A percentile compares a stretch with the other conserved stretches of the same genome.
phyloP scores from a whole-genome alignment of 2,888 invertebrate species.

The Agrotis puta region DNA sequence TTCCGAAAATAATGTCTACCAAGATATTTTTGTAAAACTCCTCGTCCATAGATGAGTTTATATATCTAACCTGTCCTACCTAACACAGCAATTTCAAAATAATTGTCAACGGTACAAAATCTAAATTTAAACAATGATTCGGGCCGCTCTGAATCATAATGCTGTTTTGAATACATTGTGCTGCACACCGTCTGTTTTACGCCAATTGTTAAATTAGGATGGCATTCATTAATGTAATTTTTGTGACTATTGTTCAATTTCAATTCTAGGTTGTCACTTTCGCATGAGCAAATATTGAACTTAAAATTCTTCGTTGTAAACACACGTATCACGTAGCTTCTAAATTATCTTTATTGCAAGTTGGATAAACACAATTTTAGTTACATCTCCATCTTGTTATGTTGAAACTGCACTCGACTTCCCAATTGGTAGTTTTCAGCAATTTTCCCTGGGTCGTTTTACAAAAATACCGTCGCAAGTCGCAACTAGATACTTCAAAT shows the following conservation, averaged over 20 bases:
- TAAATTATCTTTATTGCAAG: not conserved
- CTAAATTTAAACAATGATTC: conserved; percentile 79
- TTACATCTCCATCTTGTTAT: conserved; percentile 8
- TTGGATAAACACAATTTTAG: conserved; percentile 2
- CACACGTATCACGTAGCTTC: not conserved
- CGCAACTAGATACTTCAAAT: conserved; percentile 32
- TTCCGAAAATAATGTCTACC: not conserved
- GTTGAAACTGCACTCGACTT: conserved; percentile 9
- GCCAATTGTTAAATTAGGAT: conserved; percentile 60
- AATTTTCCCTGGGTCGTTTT: not conserved
- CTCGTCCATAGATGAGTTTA: conserved; percentile 24
- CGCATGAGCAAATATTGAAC: not conserved
- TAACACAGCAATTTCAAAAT: conserved; percentile 61
- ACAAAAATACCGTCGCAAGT: conserved; percentile 23
- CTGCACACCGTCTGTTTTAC: conserved; percentile 38
- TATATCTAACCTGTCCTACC: conserved; percentile 38
- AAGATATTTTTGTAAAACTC: not conserved
- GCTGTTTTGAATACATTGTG: conserved; percentile 59
- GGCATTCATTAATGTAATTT: conserved; percentile 52
- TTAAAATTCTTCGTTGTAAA: not conserved
- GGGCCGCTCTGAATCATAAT: conserved; percentile 74
- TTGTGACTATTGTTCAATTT: conserved; percentile 18
- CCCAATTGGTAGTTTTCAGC: conserved; percentile 1
- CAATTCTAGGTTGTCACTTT: conserved; percentile 9
- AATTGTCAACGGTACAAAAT: conserved; percentile 72